These are phyloP conservation scores for Carcinoscorpius rotundicauda DNA, from an alignment of 1,140 invertebrate species.

Conservation along the genomic window DNA sequence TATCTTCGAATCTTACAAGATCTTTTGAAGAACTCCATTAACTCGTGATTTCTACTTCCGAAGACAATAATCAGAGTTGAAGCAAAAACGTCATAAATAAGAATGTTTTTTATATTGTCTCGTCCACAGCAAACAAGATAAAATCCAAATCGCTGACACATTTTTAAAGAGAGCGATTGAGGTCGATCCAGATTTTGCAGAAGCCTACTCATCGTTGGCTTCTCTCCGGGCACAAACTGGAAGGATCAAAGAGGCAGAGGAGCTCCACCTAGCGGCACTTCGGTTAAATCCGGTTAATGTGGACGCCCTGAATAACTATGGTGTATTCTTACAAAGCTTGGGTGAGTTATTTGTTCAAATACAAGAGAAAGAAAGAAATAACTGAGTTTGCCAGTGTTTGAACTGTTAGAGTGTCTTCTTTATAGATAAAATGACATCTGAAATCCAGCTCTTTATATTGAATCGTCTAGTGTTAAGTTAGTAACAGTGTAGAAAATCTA, in stretches of 20 bases:
- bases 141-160: constrained; percentile 24
- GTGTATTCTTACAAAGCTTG: constrained; percentile 32
- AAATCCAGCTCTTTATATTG: no score
- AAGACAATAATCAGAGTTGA: no score
- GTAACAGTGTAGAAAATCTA: no score
- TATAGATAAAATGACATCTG: no score
- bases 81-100: not conserved
- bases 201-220: constrained; percentile 30
- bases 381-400: no score
- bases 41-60: no score
- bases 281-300: constrained; percentile 26
- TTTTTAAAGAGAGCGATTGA: constrained; percentile 29
- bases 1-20: no score
- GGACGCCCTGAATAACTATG: constrained; percentile 35
- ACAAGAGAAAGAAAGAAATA: no score
- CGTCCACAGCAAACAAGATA: constrained; percentile 28
- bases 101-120: not conserved
- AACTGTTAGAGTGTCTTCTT: no score
- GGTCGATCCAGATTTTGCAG: constrained; percentile 28
- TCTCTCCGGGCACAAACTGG: constrained; percentile 26
- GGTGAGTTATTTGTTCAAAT: constrained; percentile 25
- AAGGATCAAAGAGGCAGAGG: constrained; percentile 24
- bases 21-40: no score
- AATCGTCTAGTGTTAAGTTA: no score
- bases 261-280: constrained; percentile 27